Base-by-base conservation (phyloP, 2,797 vertebrate species). In the Parotocinclus haroldoi region DNA sequence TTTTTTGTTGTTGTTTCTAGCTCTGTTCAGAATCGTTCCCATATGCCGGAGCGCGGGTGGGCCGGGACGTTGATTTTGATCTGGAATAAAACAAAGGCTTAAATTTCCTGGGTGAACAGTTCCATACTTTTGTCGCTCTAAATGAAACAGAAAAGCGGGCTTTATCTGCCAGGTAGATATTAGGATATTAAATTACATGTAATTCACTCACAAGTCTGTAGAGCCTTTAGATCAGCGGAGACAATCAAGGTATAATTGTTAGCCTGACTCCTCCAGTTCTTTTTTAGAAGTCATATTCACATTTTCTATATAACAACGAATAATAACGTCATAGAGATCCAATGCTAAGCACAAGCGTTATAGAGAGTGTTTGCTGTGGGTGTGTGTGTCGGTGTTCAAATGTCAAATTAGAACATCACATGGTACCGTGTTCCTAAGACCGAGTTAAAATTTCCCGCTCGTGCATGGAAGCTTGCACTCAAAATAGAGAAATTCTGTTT, bases 31-130 rank as follows among this genome's bases (percentile, higher is more conserved):
- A 88, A 89, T 75, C 76, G 78, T 76, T 88, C 65, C 87, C 89
- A 89, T 83, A 85, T 88, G 88, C 83, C 71, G 59, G 75, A 63
- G 59, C 69, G 78, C 74, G 86, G 84, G 86, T 89, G 88, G 86
- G 79, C 85, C 76, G 11, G 58, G 14, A 60, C 14, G 72, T 78
- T 72, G 73, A 81, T 78, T n/a, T 82, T 72, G 39, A 55, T 66
- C 76, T 80, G 78, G 73, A 79, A 44, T 76, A 69, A 77, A 84
- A 80, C 72, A 61, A 82, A 84, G 79, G 54, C 60, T 73, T 71
- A 58, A 16, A 45, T 63, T 60, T 60, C 51, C 73, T 69, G 42
- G 38, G 44, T 65, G 56, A 38, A 18, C 38, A 73, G 62, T 73
- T 66, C 73, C 73, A 53, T 62, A 53, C 46, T 69, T 62, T 65